A percentile compares a stretch with the other conserved stretches of the same genome.
Evolutionary conservation across 2,888 invertebrate species (phyloP).

Genomic region (Tenthredo distinguenda): DNA sequence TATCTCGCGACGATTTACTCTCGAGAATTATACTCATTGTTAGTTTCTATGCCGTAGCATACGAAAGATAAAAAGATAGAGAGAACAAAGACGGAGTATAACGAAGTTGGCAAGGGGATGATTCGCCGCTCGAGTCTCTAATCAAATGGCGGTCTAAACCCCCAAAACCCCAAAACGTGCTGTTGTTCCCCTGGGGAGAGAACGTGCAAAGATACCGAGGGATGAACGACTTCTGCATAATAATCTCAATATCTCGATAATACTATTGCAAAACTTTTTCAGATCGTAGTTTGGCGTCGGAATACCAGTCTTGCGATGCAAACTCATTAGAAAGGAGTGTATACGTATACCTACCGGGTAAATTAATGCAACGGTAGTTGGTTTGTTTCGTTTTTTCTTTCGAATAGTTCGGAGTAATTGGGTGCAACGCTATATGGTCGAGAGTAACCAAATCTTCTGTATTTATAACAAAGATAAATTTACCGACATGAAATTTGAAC

Average conservation of each 20-base stretch:
- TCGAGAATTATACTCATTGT: conserved; percentile 17
- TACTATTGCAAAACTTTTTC: conserved; percentile 1
- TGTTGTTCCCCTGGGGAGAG: conserved; percentile 54
- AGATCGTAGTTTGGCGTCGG: background rate
- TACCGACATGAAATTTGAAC: background rate
- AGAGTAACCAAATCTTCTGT: background rate
- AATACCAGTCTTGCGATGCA: background rate
- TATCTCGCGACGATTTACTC: conserved; percentile 52
- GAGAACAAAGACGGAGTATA: conserved; percentile 51
- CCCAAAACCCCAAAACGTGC: conserved; percentile 54
- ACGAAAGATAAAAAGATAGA: conserved; percentile 54
- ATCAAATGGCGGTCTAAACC: conserved; percentile 64
- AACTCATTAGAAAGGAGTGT: conserved; percentile 9
- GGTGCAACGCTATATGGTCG: background rate
- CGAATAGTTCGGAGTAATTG: conserved; percentile 4
- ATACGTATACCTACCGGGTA: background rate
- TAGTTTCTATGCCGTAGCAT: conserved; percentile 1
- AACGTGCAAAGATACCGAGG: conserved; percentile 56
- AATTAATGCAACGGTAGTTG: conserved; percentile 9
- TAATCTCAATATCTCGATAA: conserved; percentile 24
- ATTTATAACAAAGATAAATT: conserved; percentile 2
- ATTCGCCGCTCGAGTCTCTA: conserved; percentile 57
- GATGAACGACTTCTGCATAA: conserved; percentile 43
- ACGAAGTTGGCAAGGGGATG: conserved; percentile 42
- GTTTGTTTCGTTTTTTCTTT: background rate